Conservation (phyloP, 2,113 vertebrate species). For the Coryphaenoides rupestris region DNA sequence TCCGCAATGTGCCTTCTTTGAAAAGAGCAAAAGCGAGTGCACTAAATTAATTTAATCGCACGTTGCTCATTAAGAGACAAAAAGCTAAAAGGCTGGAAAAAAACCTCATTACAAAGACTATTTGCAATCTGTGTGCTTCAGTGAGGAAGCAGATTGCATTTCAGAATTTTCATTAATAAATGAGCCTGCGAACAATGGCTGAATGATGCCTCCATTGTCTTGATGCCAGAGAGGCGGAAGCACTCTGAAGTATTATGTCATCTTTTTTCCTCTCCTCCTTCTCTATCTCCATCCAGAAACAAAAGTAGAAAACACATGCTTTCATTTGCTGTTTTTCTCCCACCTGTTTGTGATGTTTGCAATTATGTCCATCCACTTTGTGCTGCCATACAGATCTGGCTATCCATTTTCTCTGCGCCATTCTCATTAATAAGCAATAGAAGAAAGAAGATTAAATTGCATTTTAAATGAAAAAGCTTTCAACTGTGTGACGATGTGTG, state of each 20-base stretch:
- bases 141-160: slow-evolving; percentile 66
- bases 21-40: too few relatives aligned
- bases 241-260: slow-evolving; percentile 33
- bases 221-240: slow-evolving; percentile 37
- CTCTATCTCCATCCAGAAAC: background rate
- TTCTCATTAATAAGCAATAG: too few relatives aligned
- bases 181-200: slow-evolving; percentile 58
- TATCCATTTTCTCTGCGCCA: too few relatives aligned
- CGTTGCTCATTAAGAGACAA: slow-evolving; percentile 50
- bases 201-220: slow-evolving; percentile 58
- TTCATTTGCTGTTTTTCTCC: too few relatives aligned
- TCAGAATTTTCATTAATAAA: slow-evolving; percentile 70
- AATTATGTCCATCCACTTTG: too few relatives aligned
- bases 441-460: background rate
- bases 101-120: slow-evolving; percentile 66
- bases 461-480: slow-evolving; percentile 3
- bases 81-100: slow-evolving; percentile 38
- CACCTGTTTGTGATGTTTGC: too few relatives aligned
- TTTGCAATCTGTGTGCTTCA: slow-evolving; percentile 63
- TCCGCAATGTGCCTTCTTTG: too few relatives aligned
- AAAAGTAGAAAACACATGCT: too few relatives aligned
- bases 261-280: slow-evolving; percentile 19
- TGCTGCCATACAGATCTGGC: too few relatives aligned
- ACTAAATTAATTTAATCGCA: background rate
- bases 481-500: background rate